Base-by-base conservation (phyloP, 2,797 vertebrate species). In the Paratrypauchen microcephalus region DNA sequence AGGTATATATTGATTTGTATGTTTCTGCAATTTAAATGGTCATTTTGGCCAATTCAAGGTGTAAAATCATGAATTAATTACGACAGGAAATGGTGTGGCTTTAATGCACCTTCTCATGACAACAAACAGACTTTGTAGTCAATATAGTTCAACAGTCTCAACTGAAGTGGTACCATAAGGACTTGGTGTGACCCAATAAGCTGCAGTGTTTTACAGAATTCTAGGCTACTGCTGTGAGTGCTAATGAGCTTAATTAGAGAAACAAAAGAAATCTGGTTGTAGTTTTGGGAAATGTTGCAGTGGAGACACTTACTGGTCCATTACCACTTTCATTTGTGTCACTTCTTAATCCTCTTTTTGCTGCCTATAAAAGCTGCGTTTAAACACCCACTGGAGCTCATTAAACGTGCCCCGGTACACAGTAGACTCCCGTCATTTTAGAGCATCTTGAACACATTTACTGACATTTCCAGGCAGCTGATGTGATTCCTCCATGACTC, bases 401-500 rank as follows among this genome's bases (percentile, higher is more conserved):
- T 64, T 48, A 64, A 47, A 26, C 61, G 19, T 5, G n/a, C 19
- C 32, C 32, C 30, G 19, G 59, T n/a, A 15, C 61, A 45, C 61
- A 24, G 61, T 15, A 63, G 36, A 63, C 50, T 12, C 64, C 28
- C 65, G 18, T 30, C 67, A 23, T 75, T 75, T 15, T 7, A 50
- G 41, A 24, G 23, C 55, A 59, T 36, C 66, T 71, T 19, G 61
- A 65, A n/a, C 63, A 70, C 48, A 68, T 66, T 71, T 68, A 39
- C 64, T 28, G 76, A 58, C 57, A 48, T 57, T 71, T 70, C 64
- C 70, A 69, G 41, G 66, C 59, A 71, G 77, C 73, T 68, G 69
- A 71, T 74, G 67, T 56, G 68, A 78, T 70, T 68, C 76, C 78
- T 81, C 71, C 71, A 69, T 66, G 79, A 77, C 71, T 70, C 78